Evolutionary conservation across 2,113 vertebrate genomes (phyloP).

Genomic region (Leptosomus discolor): DNA sequence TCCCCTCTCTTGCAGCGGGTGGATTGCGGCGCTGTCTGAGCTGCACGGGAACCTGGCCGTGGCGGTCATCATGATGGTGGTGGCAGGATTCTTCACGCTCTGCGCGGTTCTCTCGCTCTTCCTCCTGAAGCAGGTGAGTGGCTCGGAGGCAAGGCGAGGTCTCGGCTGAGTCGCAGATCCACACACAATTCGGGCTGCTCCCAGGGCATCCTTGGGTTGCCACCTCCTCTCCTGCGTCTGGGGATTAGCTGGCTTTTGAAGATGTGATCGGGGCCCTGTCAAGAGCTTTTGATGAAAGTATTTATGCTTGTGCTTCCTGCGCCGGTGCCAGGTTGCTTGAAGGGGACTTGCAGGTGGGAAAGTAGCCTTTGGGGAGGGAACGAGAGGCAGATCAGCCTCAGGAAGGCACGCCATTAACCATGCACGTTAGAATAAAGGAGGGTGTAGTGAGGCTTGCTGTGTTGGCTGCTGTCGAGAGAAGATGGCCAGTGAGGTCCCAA

Average conservation of each 20-base stretch:
- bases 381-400: not conserved
- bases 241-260: not conserved
- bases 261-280: fast-evolving
- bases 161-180: fast-evolving
- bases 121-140: conserved; percentile 90
- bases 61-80: conserved; percentile 91
- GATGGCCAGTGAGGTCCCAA: not conserved
- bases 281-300: not conserved
- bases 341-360: not conserved
- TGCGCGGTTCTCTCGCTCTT: conserved; percentile 82
- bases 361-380: not conserved
- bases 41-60: conserved; percentile 55
- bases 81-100: conserved; percentile 90
- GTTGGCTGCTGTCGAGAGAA: not conserved
- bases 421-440: not conserved
- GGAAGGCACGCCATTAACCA: fast-evolving
- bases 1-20: conserved; percentile 78
- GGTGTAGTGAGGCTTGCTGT: not conserved
- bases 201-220: not conserved
- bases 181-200: not conserved
- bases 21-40: conserved; percentile 83
- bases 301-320: not conserved
- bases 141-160: not conserved
- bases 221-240: fast-evolving
- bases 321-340: fast-evolving